Percentiles rank a stretch among this genome's conserved stretches.
These are phyloP conservation scores for Polymixis lichenea DNA, from an alignment of 2,888 invertebrate genomes.

Conservation along the genomic window DNA sequence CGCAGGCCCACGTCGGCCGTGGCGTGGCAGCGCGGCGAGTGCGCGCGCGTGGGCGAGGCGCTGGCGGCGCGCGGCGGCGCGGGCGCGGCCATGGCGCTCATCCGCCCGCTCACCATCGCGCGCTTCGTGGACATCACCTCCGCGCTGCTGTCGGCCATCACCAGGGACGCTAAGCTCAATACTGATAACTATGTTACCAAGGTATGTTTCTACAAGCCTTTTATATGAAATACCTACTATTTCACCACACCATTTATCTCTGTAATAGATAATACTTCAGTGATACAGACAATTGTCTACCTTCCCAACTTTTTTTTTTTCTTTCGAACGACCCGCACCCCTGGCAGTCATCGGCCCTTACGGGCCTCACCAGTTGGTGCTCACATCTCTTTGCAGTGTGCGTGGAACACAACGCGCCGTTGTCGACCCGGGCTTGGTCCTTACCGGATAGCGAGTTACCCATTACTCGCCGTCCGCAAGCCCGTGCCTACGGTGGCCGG, in stretches of 20 bases:
- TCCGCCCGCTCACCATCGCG: constrained; percentile 86
- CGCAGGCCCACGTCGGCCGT: constrained; percentile 78
- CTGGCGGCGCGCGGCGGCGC: constrained; percentile 68
- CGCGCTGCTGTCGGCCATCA: constrained; percentile 74
- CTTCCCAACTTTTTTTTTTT: no score
- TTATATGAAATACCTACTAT: no score
- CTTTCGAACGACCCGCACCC: no score
- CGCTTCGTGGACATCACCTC: constrained; percentile 84
- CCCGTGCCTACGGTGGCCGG: no score
- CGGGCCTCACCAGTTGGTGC: no score
- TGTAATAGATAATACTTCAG: neutral
- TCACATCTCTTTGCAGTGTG: no score
- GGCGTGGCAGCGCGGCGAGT: constrained; percentile 82
- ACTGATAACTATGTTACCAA: constrained; percentile 86
- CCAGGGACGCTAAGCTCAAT: constrained; percentile 77
- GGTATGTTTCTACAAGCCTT: constrained; percentile 68
- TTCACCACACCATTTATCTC: neutral
- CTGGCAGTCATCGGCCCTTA: no score
- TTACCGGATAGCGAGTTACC: no score
- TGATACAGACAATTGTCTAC: no score
- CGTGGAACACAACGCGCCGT: no score
- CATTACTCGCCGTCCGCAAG: no score
- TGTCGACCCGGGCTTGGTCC: no score
- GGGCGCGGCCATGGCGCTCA: constrained; percentile 69
- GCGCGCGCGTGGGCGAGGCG: constrained; percentile 73